Conservation (phyloP, 2,113 vertebrate species). For the Cephalopholis sonnerati region DNA sequence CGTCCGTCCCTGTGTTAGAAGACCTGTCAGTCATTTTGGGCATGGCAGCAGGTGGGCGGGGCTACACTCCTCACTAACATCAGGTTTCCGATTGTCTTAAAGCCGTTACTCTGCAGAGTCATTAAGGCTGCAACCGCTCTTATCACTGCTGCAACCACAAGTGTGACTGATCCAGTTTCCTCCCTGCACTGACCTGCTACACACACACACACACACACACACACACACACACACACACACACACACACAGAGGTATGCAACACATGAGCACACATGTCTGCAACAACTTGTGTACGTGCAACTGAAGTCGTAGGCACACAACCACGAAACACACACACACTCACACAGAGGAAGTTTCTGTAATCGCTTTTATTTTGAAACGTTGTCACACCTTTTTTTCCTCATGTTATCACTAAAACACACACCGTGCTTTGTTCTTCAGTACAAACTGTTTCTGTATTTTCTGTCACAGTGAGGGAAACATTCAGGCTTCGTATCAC, state of each 20-base stretch:
- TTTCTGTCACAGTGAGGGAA: too few relatives aligned
- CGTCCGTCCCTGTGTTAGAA: too few relatives aligned
- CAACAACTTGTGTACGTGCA: conserved; percentile 21
- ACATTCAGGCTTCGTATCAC: too few relatives aligned
- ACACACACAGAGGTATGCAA: neutral
- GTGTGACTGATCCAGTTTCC: neutral
- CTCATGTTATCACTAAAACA: too few relatives aligned
- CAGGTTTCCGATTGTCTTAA: too few relatives aligned
- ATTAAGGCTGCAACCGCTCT: neutral
- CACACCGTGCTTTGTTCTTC: too few relatives aligned
- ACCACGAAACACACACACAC: neutral
- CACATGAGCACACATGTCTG: neutral
- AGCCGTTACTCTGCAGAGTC: too few relatives aligned
- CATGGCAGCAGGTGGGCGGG: too few relatives aligned
- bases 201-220: neutral
- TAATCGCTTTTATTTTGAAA: conserved; percentile 16
- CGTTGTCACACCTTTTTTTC: neutral
- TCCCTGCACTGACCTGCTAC: neutral
- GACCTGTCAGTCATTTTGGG: too few relatives aligned
- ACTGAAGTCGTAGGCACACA: neutral
- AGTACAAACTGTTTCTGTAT: too few relatives aligned
- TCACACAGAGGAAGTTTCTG: conserved; percentile 12
- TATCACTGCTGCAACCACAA: neutral
- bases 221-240: neutral
- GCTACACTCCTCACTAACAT: too few relatives aligned